phyloP scores from a whole-genome alignment of 2,888 invertebrate species.

The Endotricha flammealis region DNA sequence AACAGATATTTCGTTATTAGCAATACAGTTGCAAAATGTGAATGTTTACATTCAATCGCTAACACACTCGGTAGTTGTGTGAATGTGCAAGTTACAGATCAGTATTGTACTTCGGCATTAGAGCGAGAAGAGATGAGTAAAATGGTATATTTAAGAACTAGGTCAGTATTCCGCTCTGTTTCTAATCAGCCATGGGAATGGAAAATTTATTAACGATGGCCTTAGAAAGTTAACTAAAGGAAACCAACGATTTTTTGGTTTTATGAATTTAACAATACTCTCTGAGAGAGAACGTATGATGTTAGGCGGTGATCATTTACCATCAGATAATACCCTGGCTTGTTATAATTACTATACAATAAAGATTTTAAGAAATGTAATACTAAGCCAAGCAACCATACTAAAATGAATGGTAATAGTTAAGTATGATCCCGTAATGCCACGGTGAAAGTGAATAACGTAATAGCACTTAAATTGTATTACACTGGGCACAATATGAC shows the following conservation, averaged over 20 bases:
- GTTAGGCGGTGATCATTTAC: too few relatives aligned
- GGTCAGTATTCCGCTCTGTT: slow-evolving; percentile 60
- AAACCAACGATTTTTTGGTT: too few relatives aligned
- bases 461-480: slow-evolving; percentile 49
- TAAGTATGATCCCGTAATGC: background rate
- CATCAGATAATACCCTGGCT: too few relatives aligned
- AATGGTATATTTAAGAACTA: slow-evolving; percentile 65
- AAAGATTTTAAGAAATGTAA: too few relatives aligned
- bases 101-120: slow-evolving; percentile 66
- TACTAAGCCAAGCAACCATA: too few relatives aligned
- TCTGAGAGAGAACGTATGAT: too few relatives aligned
- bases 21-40: slow-evolving; percentile 6
- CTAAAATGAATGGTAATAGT: too few relatives aligned
- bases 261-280: too few relatives aligned
- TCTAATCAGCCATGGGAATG: slow-evolving; percentile 53
- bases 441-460: slow-evolving; percentile 49
- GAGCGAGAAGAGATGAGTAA: slow-evolving; percentile 67
- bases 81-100: slow-evolving; percentile 45
- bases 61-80: slow-evolving; percentile 17
- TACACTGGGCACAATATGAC: slow-evolving; percentile 34
- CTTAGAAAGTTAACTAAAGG: too few relatives aligned
- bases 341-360: too few relatives aligned
- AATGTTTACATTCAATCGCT: slow-evolving; percentile 15
- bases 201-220: slow-evolving; percentile 38
- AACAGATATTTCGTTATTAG: slow-evolving; percentile 1